Percentiles rank a stretch among this genome's conserved stretches.
phyloP scores from a whole-genome alignment of 2,888 invertebrate species.

The Trichacis sp. region DNA sequence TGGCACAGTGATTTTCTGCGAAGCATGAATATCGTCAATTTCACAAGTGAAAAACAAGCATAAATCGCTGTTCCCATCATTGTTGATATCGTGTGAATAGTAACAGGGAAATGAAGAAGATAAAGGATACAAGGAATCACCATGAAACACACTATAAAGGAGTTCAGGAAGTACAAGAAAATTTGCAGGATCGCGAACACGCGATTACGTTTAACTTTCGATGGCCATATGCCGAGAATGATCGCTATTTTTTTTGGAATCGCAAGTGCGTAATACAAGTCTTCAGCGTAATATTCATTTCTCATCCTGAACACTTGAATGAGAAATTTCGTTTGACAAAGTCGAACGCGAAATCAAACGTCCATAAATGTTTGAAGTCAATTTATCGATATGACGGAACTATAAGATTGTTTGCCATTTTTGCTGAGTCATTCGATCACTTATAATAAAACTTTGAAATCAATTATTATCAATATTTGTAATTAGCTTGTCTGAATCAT shows the following conservation, averaged over 20 bases:
- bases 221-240: constrained; percentile 27
- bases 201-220: background rate
- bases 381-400: too few species aligned
- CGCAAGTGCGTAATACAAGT: background rate
- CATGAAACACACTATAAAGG: constrained; percentile 50
- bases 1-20: constrained; percentile 32
- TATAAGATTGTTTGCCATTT: too few species aligned
- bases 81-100: constrained; percentile 42
- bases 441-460: too few species aligned
- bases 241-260: constrained; percentile 4
- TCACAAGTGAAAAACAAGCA: constrained; percentile 50
- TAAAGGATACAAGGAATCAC: constrained; percentile 51
- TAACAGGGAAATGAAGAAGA: constrained; percentile 45
- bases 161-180: constrained; percentile 19
- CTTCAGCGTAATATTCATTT: background rate
- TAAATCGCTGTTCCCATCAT: constrained; percentile 54
- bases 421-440: too few species aligned
- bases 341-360: too few species aligned
- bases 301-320: too few species aligned
- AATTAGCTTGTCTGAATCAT: too few species aligned
- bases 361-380: too few species aligned
- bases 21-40: constrained; percentile 45
- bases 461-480: too few species aligned
- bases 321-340: too few species aligned
- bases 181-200: background rate